Base-by-base conservation (phyloP, 2,113 vertebrate genomes). In the Prionailurus viverrinus region DNA sequence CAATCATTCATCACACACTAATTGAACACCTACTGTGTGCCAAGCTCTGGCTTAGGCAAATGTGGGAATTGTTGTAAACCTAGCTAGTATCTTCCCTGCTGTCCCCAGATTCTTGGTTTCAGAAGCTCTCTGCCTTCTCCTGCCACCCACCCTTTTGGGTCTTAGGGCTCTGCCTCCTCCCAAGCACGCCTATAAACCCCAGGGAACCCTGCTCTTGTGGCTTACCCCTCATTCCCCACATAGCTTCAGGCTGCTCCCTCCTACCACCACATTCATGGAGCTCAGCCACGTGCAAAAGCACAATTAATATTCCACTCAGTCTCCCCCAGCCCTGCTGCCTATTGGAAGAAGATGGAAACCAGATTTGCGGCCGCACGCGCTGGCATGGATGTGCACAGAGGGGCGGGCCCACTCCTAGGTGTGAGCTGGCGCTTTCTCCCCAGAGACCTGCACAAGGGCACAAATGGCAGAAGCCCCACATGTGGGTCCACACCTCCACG, bases 261-360 rank as follows among this genome's bases (percentile, higher is more conserved):
- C 97, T 96, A 98, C 98, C 98, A 97, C 97, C 97, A 95, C 97
- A 97, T 98, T 98, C 98, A 97, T 98, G 98, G 98, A 98, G 87
- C 92, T 19, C 83, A 83, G 97, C 98, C 97, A 98, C 95, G 96
- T 96, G 97, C 96, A 98, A 97, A 83, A 98, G 98, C 90, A 96
- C 95, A 98, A 98, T 98, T 99, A 98, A 98, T 99, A 98, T n/a
- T 94, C 96, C 95, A 68, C 97, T 97, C 97, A 91, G 97, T 97
- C 91, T 98, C 95, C 94, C 88, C 82, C 96, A 92, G 80, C 89
- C 97, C 98, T 96, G 89, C 95, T 89, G 96, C 83, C 96, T 95
- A 93, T 89, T 89, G 96, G 93, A 97, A 95, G 94, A 97, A 97
- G 79, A 61, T 71, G 91, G 84, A 76, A 15, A 9, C 19, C 89